phyloP scores from a whole-genome alignment of 2,113 vertebrate genomes.

The Corvus hawaiiensis region DNA sequence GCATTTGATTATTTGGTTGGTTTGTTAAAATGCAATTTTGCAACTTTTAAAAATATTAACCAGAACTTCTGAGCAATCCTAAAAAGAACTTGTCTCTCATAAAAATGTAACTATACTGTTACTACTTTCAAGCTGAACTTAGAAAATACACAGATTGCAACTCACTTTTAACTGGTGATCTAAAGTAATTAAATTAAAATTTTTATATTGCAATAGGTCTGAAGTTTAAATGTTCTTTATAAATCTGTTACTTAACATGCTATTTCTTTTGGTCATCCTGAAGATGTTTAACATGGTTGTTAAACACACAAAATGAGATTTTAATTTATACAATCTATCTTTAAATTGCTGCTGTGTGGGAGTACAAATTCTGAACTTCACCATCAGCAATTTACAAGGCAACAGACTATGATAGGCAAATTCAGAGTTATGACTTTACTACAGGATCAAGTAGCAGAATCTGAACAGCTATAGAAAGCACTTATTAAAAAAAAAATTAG shows the following conservation, averaged over 20 bases:
- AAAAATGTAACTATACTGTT: not conserved
- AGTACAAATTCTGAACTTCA: not conserved
- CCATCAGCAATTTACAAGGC: not conserved
- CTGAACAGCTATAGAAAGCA: not conserved
- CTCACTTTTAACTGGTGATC: not conserved
- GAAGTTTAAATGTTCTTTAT: not conserved
- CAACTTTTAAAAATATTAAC: not conserved
- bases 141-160: not conserved
- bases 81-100: not conserved
- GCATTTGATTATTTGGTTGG: too few species aligned
- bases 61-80: not conserved
- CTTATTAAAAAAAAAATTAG: not conserved
- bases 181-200: not conserved
- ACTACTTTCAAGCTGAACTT: not conserved
- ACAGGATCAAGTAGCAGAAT: not conserved
- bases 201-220: not conserved
- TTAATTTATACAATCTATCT: not conserved
- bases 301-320: not conserved
- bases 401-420: not conserved
- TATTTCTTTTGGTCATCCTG: not conserved
- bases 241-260: not conserved
- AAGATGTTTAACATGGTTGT: not conserved
- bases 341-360: not conserved
- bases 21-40: not conserved
- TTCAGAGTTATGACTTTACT: not conserved